Percentiles rank a stretch among this genome's conserved stretches.
Conservation (phyloP, 2,113 vertebrate species). For the Caracal caracal region DNA sequence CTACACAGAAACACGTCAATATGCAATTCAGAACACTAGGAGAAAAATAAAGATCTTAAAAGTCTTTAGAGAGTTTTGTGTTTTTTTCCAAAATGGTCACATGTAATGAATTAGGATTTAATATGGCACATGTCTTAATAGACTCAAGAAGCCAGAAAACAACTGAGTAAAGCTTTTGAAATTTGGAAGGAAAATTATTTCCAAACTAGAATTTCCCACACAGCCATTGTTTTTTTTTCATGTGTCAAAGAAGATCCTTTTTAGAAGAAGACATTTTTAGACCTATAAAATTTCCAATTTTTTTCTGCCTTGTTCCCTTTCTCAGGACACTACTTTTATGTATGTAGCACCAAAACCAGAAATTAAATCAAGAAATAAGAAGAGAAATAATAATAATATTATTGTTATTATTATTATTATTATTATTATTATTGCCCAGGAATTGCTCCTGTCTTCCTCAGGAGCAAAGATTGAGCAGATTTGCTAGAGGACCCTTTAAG, state of each 20-base stretch:
- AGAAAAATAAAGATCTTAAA: neutral
- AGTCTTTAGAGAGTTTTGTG: neutral
- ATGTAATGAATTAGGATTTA: neutral
- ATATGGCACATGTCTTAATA: neutral
- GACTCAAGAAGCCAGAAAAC: neutral
- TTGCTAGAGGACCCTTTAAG: neutral
- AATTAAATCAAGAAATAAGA: neutral
- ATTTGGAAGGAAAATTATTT: constrained; percentile 4
- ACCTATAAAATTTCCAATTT: neutral
- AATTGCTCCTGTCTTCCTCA: neutral
- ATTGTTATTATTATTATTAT: too few relatives aligned
- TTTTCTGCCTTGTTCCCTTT: neutral
- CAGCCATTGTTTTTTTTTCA: neutral
- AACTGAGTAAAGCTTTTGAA: neutral
- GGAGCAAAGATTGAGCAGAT: neutral
- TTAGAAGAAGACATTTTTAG: neutral
- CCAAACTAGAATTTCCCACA: neutral
- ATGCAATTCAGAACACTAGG: neutral
- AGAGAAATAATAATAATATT: neutral
- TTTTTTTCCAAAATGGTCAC: neutral
- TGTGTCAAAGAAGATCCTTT: neutral
- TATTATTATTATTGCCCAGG: too few relatives aligned
- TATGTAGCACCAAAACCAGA: neutral
- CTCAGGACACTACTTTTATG: neutral
- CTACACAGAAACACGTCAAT: neutral